phyloP scores from a whole-genome alignment of 2,888 invertebrate species.

The Lasioglossum pauxillum region DNA sequence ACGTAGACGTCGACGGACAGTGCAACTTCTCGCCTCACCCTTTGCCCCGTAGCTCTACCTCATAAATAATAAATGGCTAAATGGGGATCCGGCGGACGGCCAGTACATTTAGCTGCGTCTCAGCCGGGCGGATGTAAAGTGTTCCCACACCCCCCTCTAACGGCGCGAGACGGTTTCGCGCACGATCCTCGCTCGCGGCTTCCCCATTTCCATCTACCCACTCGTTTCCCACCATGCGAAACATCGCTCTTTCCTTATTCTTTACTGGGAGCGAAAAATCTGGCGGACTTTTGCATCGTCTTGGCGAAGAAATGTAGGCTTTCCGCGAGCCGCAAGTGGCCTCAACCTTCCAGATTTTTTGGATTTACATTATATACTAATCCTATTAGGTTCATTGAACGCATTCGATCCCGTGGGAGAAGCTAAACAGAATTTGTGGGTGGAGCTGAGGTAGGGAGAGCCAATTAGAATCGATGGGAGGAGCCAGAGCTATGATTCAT shows the following conservation, averaged over 20 bases:
- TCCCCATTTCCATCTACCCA: neutral
- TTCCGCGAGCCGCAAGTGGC: neutral
- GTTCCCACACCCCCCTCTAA: constrained; percentile 9
- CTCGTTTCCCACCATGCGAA: neutral
- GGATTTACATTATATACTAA: neutral
- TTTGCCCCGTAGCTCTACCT: constrained; percentile 29
- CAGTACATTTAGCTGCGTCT: constrained; percentile 65
- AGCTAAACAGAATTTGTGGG: neutral
- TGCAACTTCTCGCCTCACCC: constrained; percentile 50
- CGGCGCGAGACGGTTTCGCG: neutral
- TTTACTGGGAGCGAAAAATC: neutral
- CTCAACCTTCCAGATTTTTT: neutral
- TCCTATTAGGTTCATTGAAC: neutral
- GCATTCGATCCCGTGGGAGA: neutral
- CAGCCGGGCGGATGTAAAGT: constrained; percentile 52
- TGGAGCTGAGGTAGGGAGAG: no score
- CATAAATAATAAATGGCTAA: constrained; percentile 77
- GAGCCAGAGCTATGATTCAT: no score
- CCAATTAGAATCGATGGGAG: neutral
- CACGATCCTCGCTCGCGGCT: neutral
- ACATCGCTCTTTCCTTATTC: neutral
- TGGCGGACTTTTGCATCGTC: neutral
- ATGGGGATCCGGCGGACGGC: constrained; percentile 63
- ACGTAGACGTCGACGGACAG: constrained; percentile 42
- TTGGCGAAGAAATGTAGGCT: neutral